phyloP scores from a whole-genome alignment of 2,113 vertebrate genomes.

The Pseudopipra pipra region DNA sequence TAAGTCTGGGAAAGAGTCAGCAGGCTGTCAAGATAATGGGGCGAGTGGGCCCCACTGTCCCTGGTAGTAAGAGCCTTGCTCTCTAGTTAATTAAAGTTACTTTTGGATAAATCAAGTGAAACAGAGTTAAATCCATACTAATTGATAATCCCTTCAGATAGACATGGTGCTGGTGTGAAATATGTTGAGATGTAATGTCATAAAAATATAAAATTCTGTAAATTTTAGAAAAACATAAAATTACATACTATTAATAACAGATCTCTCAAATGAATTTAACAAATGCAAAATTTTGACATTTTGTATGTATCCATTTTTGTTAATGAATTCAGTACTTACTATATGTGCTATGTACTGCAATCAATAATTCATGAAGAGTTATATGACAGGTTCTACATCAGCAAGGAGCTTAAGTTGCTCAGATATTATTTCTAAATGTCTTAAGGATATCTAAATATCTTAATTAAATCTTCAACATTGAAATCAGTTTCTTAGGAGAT shows the following conservation, averaged over 20 bases:
- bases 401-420: not conserved
- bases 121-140: not conserved
- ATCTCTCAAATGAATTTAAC: not conserved
- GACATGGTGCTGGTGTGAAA: not conserved
- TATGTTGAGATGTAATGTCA: too few relatives aligned
- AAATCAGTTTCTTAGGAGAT: not conserved
- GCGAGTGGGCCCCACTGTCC: rapidly evolving
- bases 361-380: not conserved
- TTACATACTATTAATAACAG: not conserved
- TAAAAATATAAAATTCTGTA: not conserved
- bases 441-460: not conserved
- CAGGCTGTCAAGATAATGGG: not conserved
- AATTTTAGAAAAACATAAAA: not conserved
- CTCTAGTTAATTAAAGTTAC: not conserved
- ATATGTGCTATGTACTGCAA: not conserved
- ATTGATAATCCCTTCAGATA: not conserved
- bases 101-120: not conserved
- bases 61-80: not conserved
- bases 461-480: not conserved
- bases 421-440: not conserved
- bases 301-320: not conserved
- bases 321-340: not conserved
- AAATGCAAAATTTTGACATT: not conserved
- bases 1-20: not conserved
- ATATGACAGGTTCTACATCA: not conserved